phyloP scores from a whole-genome alignment of 1,140 invertebrate genomes.

The Pogonomyrmex barbatus region DNA sequence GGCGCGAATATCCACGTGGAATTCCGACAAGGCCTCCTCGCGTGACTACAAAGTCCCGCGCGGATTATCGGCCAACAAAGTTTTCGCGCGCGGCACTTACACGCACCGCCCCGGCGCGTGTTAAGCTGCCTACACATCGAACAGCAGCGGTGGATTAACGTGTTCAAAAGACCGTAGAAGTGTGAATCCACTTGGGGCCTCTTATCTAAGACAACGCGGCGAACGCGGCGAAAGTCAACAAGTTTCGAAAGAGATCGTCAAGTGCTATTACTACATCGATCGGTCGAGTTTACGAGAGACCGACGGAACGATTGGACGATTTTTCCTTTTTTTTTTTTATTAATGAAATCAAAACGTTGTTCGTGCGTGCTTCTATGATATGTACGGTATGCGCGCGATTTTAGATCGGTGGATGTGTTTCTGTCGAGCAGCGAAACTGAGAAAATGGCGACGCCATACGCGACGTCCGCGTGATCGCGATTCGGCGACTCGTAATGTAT shows the following conservation, averaged over 20 bases:
- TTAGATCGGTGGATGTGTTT: neutral
- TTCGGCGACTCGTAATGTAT: constrained; percentile 66
- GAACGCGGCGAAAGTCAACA: neutral
- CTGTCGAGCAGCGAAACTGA: constrained; percentile 15
- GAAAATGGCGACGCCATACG: constrained; percentile 5
- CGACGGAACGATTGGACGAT: neutral
- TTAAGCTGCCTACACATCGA: neutral
- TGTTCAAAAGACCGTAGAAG: neutral
- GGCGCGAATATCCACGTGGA: constrained; percentile 39
- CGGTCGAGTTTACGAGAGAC: no score
- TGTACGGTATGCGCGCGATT: neutral
- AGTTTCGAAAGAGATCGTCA: neutral
- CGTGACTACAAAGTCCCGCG: constrained; percentile 23
- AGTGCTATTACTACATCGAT: no score
- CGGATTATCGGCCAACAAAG: constrained; percentile 40
- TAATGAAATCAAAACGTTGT: neutral
- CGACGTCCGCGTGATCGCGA: constrained; percentile 58
- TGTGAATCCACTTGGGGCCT: neutral
- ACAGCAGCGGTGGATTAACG: constrained; percentile 2
- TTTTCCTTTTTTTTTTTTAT: neutral
- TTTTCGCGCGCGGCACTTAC: constrained; percentile 19
- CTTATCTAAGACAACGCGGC: neutral
- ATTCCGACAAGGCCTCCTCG: constrained; percentile 18
- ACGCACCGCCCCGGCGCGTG: neutral
- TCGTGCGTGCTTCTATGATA: no score